phyloP scores from a whole-genome alignment of 2,888 invertebrate genomes.

The Eilema caniola region DNA sequence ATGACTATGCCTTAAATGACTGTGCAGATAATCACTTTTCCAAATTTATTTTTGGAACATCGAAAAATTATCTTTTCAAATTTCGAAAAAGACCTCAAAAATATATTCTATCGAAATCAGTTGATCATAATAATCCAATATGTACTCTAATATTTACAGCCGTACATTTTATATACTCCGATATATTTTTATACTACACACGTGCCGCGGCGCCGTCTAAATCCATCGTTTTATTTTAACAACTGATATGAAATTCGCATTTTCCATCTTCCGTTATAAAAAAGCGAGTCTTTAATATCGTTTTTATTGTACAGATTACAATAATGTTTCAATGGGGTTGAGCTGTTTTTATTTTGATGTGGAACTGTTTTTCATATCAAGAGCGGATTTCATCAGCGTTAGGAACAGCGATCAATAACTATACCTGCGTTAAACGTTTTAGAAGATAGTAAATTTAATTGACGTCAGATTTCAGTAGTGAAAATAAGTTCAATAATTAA shows the following conservation, averaged over 20 bases:
- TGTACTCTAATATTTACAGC: constrained; percentile 24
- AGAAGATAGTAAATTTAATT: not conserved
- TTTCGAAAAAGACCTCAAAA: not conserved
- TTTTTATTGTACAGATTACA: constrained; percentile 84
- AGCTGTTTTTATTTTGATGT: constrained; percentile 49
- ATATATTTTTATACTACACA: constrained; percentile 59
- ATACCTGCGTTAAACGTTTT: not conserved
- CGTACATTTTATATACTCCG: constrained; percentile 41
- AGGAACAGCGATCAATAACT: not conserved
- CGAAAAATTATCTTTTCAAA: not conserved
- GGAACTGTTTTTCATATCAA: constrained; percentile 28
- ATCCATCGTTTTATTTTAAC: constrained; percentile 82
- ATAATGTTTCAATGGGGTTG: constrained; percentile 70
- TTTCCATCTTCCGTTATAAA: constrained; percentile 81
- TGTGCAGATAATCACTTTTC: too few species aligned
- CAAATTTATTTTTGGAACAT: not conserved
- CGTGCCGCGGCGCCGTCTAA: constrained; percentile 65
- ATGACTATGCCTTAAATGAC: too few species aligned
- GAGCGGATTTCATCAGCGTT: not conserved
- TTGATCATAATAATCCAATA: constrained; percentile 17
- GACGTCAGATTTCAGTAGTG: not conserved
- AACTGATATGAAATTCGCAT: constrained; percentile 81
- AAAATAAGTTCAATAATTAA: too few species aligned
- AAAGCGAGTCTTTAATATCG: constrained; percentile 80
- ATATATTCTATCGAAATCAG: not conserved